Evolutionary conservation across 2,797 vertebrate species (phyloP).

Genomic region (Alca torda): DNA sequence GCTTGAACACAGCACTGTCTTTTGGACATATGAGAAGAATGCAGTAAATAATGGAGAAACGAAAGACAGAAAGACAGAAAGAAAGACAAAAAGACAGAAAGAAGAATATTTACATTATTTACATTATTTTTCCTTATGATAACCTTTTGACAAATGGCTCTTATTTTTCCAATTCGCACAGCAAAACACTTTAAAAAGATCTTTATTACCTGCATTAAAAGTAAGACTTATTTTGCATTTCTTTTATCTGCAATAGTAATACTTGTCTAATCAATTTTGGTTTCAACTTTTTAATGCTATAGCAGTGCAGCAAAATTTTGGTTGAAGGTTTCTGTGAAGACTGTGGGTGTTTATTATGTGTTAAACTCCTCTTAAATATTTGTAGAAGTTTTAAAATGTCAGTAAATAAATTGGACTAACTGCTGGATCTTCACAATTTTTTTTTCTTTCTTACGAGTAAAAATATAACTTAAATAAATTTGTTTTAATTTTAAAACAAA

Average conservation of each 20-base stretch:
- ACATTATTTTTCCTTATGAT: background rate
- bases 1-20: background rate
- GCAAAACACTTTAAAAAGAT: background rate
- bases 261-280: background rate
- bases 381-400: background rate
- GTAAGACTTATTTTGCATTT: background rate
- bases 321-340: background rate
- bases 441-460: background rate
- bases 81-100: too few relatives aligned
- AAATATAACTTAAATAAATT: background rate
- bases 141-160: background rate
- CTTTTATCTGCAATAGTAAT: background rate
- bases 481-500: background rate
- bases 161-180: background rate
- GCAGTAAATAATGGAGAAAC: background rate
- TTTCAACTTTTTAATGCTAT: background rate
- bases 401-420: background rate
- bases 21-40: background rate
- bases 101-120: background rate
- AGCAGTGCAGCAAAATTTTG: background rate
- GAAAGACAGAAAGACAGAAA: background rate
- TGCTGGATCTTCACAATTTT: background rate
- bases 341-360: background rate
- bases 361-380: background rate
- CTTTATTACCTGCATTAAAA: background rate